These are phyloP conservation scores for Hystrix brachyura DNA, from an alignment of 2,113 vertebrate species.

Conservation along the genomic window DNA sequence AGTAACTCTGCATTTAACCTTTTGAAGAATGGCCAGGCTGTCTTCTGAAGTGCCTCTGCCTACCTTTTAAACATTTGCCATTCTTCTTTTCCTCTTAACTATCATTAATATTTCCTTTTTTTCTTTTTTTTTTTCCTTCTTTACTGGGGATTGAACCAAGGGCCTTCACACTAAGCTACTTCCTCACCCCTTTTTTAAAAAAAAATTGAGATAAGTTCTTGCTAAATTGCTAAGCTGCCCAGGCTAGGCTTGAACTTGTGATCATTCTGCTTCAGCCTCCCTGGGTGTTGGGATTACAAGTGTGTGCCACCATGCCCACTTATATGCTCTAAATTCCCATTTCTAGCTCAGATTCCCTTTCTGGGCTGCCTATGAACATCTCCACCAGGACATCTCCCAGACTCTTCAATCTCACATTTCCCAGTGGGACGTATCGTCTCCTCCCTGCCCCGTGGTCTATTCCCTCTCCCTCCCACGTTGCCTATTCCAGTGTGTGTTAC, in stretches of 20 bases:
- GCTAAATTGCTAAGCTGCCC: too few species aligned
- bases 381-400: background rate
- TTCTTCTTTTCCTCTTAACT: background rate
- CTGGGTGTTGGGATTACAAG: too few species aligned
- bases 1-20: slow-evolving; percentile 15
- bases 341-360: background rate
- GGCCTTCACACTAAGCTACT: background rate
- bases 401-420: background rate
- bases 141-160: background rate
- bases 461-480: background rate
- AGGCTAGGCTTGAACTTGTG: too few species aligned
- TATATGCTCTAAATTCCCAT: slow-evolving; percentile 21
- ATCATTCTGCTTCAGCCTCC: too few species aligned
- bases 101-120: background rate
- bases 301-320: too few species aligned
- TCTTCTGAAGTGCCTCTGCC: background rate
- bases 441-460: background rate
- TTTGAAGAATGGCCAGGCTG: slow-evolving; percentile 10
- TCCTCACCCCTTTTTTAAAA: background rate
- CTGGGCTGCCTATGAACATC: background rate
- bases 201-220: too few species aligned
- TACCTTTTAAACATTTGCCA: background rate
- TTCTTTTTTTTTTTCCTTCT: background rate
- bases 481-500: background rate
- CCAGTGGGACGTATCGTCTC: background rate